These are phyloP conservation scores for Butorides virescens DNA, from an alignment of 2,113 vertebrate genomes.

Conservation along the genomic window DNA sequence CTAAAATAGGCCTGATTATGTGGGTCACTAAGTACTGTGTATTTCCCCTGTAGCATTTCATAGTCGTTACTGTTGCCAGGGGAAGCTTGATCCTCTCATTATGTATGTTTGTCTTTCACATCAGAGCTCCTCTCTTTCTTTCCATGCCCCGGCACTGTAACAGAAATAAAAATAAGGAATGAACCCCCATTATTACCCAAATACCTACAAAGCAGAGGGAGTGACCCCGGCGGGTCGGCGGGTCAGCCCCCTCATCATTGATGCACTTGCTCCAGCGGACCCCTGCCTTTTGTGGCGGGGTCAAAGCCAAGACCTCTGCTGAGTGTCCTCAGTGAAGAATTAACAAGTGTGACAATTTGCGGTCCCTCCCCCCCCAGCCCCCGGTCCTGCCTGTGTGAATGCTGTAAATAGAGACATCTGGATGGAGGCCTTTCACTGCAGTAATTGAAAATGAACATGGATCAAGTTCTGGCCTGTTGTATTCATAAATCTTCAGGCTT, in stretches of 20 bases:
- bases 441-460: slow-evolving; percentile 93
- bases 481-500: slow-evolving; percentile 94
- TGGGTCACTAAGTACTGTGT: slow-evolving; percentile 76
- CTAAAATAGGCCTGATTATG: slow-evolving; percentile 74
- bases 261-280: slow-evolving; percentile 78
- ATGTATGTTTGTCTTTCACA: slow-evolving; percentile 85
- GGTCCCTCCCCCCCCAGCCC: slow-evolving; percentile 73
- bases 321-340: slow-evolving; percentile 84
- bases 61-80: slow-evolving; percentile 79
- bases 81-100: slow-evolving; percentile 78
- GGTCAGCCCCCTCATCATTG: slow-evolving; percentile 81
- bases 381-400: slow-evolving; percentile 81
- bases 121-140: slow-evolving; percentile 72
- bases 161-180: slow-evolving; percentile 79
- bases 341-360: slow-evolving; percentile 88
- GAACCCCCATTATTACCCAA: slow-evolving; percentile 77
- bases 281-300: slow-evolving; percentile 76
- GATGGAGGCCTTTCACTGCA: slow-evolving; percentile 87
- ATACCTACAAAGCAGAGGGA: slow-evolving; percentile 81
- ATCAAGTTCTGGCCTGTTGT: slow-evolving; percentile 93
- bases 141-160: slow-evolving; percentile 73
- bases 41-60: slow-evolving; percentile 77
- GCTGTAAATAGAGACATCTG: slow-evolving; percentile 89
- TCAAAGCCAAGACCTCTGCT: slow-evolving; percentile 87
- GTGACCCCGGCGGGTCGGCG: slow-evolving; percentile 61